Percentiles rank a stretch among this genome's conserved stretches.
These are phyloP conservation scores for Chaetoderma sp. DNA, from an alignment of 2,888 invertebrate species.

Conservation along the genomic window DNA sequence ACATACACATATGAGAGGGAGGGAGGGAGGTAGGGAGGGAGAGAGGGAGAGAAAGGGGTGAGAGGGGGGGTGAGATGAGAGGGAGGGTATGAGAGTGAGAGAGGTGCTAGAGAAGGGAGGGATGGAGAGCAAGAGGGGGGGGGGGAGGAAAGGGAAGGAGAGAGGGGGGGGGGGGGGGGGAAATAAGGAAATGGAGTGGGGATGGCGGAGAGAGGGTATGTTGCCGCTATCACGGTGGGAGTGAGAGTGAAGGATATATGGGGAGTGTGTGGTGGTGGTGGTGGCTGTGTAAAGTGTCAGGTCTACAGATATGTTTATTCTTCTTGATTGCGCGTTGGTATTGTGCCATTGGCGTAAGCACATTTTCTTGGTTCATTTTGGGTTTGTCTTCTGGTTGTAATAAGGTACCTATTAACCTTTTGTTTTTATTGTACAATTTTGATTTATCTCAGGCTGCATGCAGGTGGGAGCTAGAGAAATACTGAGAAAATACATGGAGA, in stretches of 20 bases:
- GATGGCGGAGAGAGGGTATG: slow-evolving; percentile 5
- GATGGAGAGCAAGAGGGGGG: slow-evolving; percentile 11
- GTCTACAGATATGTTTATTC: not conserved
- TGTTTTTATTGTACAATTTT: no score
- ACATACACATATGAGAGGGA: not conserved
- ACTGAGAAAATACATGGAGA: no score
- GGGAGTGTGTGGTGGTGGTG: no score
- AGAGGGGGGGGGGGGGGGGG: slow-evolving; percentile 4
- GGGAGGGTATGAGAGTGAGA: not conserved
- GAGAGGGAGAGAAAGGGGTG: not conserved
- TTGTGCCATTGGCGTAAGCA: no score
- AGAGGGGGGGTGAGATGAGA: slow-evolving; percentile 15
- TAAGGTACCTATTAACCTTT: no score
- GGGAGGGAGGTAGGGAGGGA: not conserved
- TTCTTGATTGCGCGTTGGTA: no score
- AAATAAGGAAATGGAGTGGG: slow-evolving; percentile 8
- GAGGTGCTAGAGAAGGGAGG: not conserved
- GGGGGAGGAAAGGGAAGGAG: slow-evolving; percentile 16
- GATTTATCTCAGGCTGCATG: no score
- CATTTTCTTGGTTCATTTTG: no score
- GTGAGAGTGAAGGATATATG: not conserved
- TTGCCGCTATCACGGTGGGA: not conserved
- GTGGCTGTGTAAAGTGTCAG: not conserved
- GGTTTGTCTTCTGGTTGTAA: no score
- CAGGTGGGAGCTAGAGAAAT: no score